Evolutionary conservation across 92 coral and sea anemone genomes (phyloP).

Genomic region (Porites divaricata): DNA sequence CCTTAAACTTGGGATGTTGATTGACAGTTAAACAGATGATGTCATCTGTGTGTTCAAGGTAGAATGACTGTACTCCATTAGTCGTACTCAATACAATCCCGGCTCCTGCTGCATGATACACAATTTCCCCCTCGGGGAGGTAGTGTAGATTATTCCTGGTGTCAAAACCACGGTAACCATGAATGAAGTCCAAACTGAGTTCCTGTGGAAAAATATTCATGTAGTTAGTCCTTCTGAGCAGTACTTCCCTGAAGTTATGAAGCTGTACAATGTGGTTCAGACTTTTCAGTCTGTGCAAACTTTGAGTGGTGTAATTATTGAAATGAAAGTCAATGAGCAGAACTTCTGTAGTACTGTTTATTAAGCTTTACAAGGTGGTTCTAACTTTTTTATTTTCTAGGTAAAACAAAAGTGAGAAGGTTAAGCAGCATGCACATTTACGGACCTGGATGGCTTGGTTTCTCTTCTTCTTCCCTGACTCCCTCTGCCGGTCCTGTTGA

Average conservation of each 20-base stretch:
- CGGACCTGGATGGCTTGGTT: conserved; percentile 86
- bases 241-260: neutral
- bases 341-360: too few relatives aligned
- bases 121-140: conserved; percentile 89
- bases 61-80: conserved; percentile 91
- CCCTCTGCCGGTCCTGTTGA: conserved; percentile 77
- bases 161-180: conserved; percentile 99
- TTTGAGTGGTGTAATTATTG: neutral
- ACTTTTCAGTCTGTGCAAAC: neutral
- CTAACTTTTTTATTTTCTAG: neutral
- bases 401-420: neutral
- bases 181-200: conserved; percentile 88
- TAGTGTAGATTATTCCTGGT: conserved; percentile 96
- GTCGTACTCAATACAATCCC: conserved; percentile 94
- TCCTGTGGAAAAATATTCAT: conserved; percentile 57
- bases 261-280: neutral
- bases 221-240: too few relatives aligned
- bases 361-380: too few relatives aligned
- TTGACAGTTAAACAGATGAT: conserved; percentile 91
- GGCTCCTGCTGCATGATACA: conserved; percentile 98
- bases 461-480: conserved; percentile 81
- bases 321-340: neutral
- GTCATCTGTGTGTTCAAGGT: conserved; percentile 98
- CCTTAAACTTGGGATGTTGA: conserved; percentile 98
- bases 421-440: neutral